These are phyloP conservation scores for Nomada hirtipes DNA, from an alignment of 2,888 invertebrate genomes.

Conservation along the genomic window DNA sequence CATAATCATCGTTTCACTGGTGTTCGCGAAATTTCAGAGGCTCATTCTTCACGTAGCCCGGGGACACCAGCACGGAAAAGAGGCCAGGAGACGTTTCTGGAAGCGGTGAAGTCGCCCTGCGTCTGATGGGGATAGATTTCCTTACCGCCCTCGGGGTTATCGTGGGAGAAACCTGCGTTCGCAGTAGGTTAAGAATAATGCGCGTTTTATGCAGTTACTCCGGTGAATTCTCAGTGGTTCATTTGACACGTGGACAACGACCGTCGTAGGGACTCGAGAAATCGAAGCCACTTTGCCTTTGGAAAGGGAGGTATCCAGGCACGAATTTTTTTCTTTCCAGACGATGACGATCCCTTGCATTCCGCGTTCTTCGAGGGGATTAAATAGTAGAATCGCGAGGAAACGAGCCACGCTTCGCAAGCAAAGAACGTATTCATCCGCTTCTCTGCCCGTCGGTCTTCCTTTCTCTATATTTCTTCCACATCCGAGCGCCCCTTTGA, in stretches of 20 bases:
- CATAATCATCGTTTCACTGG: constrained; percentile 22
- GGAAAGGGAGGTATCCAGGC: background rate
- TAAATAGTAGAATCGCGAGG: constrained; percentile 38
- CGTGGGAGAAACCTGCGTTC: constrained; percentile 40
- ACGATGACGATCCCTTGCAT: constrained; percentile 33
- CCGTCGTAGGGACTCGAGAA: constrained; percentile 8
- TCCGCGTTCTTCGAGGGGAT: constrained; percentile 30
- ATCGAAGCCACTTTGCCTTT: background rate
- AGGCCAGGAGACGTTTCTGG: constrained; percentile 3
- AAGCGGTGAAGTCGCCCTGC: constrained; percentile 66
- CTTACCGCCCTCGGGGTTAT: constrained; percentile 58
- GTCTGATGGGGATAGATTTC: constrained; percentile 73
- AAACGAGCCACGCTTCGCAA: constrained; percentile 12
- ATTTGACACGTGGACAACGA: constrained; percentile 68
- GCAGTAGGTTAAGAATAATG: constrained; percentile 73
- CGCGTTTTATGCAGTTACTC: constrained; percentile 67
- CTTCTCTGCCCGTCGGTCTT: background rate
- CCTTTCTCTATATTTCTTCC: background rate
- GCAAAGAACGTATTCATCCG: background rate
- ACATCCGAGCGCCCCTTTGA: background rate
- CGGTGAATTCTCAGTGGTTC: constrained; percentile 61
- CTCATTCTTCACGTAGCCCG: constrained; percentile 30
- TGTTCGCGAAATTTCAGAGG: constrained; percentile 34
- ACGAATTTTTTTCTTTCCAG: constrained; percentile 33
- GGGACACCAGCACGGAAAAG: background rate